Conservation (phyloP, 2,113 vertebrate species). For the Vidua chalybeata region DNA sequence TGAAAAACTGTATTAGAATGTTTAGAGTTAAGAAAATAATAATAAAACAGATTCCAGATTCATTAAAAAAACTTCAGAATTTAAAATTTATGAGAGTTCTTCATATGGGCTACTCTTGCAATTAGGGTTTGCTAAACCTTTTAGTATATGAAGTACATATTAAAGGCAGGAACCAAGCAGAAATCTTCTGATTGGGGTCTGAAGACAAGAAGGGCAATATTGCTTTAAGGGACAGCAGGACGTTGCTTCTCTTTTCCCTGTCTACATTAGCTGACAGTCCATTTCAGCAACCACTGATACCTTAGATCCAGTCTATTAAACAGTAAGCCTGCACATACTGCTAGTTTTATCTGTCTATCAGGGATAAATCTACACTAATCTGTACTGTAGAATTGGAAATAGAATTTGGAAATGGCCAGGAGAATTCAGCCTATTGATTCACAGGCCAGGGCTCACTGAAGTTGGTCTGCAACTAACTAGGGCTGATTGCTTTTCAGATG, state of each 20-base stretch:
- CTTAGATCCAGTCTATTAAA: conserved; percentile 44
- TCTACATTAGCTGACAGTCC: neutral
- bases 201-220: neutral
- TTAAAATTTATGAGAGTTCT: neutral
- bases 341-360: conserved; percentile 36
- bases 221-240: neutral
- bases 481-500: conserved; percentile 58
- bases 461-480: conserved; percentile 1
- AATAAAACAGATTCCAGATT: neutral
- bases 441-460: conserved; percentile 8
- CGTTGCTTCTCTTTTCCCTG: neutral
- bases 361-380: conserved; percentile 48
- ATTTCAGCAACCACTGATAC: neutral
- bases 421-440: conserved; percentile 38
- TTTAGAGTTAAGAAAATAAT: neutral
- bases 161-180: neutral
- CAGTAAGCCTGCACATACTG: neutral
- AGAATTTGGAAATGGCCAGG: conserved; percentile 32
- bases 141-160: neutral
- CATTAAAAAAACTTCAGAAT: neutral
- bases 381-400: conserved; percentile 20
- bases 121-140: neutral
- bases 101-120: neutral
- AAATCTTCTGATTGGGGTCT: neutral
- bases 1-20: neutral